These are phyloP conservation scores for Aplochiton taeniatus DNA, from an alignment of 2,797 vertebrate genomes.

Conservation along the genomic window DNA sequence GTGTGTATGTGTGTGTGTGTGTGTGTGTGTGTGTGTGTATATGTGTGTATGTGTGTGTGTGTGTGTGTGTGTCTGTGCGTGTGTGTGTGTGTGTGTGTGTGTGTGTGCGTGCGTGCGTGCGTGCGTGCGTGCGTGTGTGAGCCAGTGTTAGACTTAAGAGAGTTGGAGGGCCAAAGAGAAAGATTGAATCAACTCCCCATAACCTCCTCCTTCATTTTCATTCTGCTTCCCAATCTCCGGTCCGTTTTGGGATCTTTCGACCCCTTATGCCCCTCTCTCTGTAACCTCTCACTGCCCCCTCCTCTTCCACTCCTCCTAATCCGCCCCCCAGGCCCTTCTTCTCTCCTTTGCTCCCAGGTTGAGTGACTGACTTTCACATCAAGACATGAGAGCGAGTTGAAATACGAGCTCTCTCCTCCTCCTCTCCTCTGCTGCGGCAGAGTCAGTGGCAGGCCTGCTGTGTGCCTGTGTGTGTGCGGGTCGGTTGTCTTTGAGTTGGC, in stretches of 20 bases:
- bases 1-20: conserved; percentile 2
- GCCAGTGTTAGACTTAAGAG: not conserved
- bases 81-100: too few species aligned
- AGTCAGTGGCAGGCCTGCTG: not conserved
- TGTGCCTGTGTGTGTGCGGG: conserved; percentile 7
- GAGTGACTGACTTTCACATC: conserved; percentile 8
- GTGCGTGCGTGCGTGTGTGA: too few species aligned
- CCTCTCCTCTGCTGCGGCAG: conserved; percentile 1
- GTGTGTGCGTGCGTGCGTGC: too few species aligned
- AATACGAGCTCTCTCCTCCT: conserved; percentile 25
- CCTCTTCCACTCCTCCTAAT: not conserved
- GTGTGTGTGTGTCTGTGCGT: too few species aligned
- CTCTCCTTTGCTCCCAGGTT: conserved; percentile 26
- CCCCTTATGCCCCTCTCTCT: not conserved
- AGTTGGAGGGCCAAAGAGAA: not conserved
- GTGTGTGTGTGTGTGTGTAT: not conserved
- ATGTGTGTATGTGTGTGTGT: not conserved
- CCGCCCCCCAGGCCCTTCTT: not conserved
- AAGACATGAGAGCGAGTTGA: conserved; percentile 37
- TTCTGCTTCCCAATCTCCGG: not conserved
- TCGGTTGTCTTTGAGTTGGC: not conserved
- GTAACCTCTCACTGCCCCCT: not conserved
- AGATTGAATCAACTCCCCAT: not conserved
- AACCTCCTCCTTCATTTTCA: not conserved
- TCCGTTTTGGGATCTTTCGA: not conserved